phyloP scores from a whole-genome alignment of 2,113 vertebrate genomes.

The Zapus hudsonius region DNA sequence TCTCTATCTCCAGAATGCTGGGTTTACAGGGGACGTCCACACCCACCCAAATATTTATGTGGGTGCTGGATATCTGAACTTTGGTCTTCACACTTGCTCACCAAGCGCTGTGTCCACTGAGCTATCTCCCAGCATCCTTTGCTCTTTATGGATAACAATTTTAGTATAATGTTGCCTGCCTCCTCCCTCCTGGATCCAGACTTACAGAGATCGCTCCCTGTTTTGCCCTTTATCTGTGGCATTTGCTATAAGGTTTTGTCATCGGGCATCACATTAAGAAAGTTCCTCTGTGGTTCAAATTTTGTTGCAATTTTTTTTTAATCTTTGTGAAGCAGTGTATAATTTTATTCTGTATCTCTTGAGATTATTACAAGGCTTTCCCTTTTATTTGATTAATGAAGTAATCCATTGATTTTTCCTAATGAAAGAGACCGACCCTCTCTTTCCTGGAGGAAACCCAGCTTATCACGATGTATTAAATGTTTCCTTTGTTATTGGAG shows the following conservation, averaged over 20 bases:
- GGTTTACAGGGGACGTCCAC: no score
- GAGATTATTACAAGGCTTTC: background rate
- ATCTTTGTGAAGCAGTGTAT: background rate
- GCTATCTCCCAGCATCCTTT: background rate
- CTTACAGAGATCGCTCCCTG: background rate
- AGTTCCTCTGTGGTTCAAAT: background rate
- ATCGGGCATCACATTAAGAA: background rate
- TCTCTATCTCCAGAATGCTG: no score
- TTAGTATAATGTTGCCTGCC: accelerated
- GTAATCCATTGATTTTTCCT: background rate
- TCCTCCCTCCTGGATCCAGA: background rate
- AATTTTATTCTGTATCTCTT: background rate
- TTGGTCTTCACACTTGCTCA: no score
- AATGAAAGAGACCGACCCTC: background rate
- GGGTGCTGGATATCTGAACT: no score
- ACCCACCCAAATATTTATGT: no score
- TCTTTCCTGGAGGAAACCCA: background rate
- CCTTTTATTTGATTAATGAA: background rate
- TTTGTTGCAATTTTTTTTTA: background rate
- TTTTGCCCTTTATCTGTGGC: background rate
- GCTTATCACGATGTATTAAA: no score
- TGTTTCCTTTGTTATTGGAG: background rate
- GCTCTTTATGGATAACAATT: background rate
- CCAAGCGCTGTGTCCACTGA: no score
- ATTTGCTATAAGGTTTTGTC: background rate